A percentile compares a stretch with the other conserved stretches of the same genome.
Evolutionary conservation across 2,888 invertebrate genomes (phyloP).

Genomic region (Acanthosepion esculentum): DNA sequence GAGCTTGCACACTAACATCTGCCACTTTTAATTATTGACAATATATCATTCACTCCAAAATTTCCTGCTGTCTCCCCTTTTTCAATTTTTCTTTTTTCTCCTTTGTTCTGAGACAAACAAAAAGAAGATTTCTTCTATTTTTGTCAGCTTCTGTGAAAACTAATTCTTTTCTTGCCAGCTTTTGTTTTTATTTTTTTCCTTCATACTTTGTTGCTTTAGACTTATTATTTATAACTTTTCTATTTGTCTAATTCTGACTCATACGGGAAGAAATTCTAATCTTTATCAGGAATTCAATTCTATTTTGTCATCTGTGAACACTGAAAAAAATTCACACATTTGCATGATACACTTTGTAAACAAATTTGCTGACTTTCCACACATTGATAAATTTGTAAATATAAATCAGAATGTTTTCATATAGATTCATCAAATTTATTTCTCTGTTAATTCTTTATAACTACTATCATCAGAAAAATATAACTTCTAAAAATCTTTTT

Average conservation of each 20-base stretch:
- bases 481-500: no score
- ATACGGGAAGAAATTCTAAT: background rate
- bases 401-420: conserved; percentile 15
- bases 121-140: background rate
- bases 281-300: background rate
- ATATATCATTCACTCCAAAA: background rate
- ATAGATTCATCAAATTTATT: background rate
- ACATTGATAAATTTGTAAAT: background rate
- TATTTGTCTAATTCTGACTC: background rate
- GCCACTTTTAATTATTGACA: background rate
- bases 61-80: background rate
- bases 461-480: no score
- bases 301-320: conserved; percentile 15
- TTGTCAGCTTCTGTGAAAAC: background rate
- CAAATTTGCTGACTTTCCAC: background rate
- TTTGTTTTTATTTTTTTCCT: background rate
- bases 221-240: background rate
- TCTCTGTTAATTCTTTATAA: background rate
- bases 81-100: background rate
- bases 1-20: background rate
- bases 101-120: background rate
- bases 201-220: background rate
- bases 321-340: background rate
- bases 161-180: background rate
- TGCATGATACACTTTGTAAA: background rate